A percentile compares a stretch with the other conserved stretches of the same genome.
phyloP scores from a whole-genome alignment of 2,113 vertebrate species.

The Falco punctatus region DNA sequence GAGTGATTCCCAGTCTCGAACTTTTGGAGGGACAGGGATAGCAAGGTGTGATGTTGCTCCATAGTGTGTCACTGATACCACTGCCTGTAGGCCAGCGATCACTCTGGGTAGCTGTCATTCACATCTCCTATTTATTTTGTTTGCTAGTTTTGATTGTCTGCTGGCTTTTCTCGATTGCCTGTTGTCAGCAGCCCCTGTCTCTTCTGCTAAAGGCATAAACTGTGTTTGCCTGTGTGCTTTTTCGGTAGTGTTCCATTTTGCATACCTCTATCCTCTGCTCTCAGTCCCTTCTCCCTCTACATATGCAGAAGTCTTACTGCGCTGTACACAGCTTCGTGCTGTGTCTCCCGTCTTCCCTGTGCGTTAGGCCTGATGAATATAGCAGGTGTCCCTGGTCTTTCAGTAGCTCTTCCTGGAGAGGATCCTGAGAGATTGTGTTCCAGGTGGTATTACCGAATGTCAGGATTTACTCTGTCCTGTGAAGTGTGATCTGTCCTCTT shows the following conservation, averaged over 20 bases:
- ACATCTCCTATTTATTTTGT: background rate
- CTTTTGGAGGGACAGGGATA: background rate
- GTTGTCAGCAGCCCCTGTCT: background rate
- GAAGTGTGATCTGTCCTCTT: background rate
- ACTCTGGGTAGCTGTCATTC: background rate
- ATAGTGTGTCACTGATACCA: rapidly evolving
- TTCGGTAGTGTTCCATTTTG: background rate
- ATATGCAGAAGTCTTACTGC: background rate
- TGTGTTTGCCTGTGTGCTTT: background rate
- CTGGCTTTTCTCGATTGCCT: background rate
- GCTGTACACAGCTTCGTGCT: background rate
- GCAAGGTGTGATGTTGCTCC: background rate
- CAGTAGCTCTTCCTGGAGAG: background rate
- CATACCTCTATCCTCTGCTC: background rate
- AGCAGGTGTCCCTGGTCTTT: background rate
- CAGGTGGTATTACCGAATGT: background rate
- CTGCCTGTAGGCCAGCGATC: background rate
- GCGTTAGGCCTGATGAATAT: background rate
- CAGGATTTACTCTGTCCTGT: background rate
- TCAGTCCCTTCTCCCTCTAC: background rate
- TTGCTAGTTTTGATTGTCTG: background rate
- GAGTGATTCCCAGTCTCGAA: background rate
- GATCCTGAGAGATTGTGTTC: background rate
- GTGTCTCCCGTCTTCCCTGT: background rate
- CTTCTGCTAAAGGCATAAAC: background rate